A percentile compares a stretch with the other conserved stretches of the same genome.
phyloP scores from a whole-genome alignment of 2,888 invertebrate species.

The Balanococcus diminutus region DNA sequence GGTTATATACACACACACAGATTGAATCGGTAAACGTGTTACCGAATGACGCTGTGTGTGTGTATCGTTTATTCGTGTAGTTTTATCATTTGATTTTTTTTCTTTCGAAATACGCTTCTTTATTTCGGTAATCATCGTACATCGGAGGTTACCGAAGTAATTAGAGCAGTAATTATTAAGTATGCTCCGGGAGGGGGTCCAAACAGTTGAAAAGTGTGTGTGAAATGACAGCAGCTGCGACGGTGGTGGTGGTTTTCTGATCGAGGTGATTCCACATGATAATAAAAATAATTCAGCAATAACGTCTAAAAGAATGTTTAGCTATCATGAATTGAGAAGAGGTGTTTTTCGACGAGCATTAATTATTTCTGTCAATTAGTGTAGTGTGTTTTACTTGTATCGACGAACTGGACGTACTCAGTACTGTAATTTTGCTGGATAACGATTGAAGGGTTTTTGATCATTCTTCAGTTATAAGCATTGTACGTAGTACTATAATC shows the following conservation, averaged over 20 bases:
- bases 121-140: not conserved
- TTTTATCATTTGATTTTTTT: not conserved
- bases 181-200: too few species aligned
- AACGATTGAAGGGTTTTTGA: conserved; percentile 52
- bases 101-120: not conserved
- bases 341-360: not conserved
- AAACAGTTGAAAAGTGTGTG: too few species aligned
- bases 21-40: not conserved
- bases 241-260: not conserved
- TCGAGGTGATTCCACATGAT: too few species aligned
- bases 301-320: too few species aligned
- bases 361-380: too few species aligned
- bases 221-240: too few species aligned
- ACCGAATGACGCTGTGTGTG: not conserved
- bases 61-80: not conserved
- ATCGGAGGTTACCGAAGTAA: not conserved
- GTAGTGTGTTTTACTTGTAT: too few species aligned
- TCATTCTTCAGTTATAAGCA: not conserved
- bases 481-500: not conserved
- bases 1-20: conserved; percentile 46
- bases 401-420: too few species aligned
- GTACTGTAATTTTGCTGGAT: not conserved
- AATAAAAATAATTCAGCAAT: too few species aligned
- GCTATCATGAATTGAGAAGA: too few species aligned
- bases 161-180: too few species aligned